Evolutionary conservation across 2,888 invertebrate genomes (phyloP).

Genomic region (Drosophila buzzatii): DNA sequence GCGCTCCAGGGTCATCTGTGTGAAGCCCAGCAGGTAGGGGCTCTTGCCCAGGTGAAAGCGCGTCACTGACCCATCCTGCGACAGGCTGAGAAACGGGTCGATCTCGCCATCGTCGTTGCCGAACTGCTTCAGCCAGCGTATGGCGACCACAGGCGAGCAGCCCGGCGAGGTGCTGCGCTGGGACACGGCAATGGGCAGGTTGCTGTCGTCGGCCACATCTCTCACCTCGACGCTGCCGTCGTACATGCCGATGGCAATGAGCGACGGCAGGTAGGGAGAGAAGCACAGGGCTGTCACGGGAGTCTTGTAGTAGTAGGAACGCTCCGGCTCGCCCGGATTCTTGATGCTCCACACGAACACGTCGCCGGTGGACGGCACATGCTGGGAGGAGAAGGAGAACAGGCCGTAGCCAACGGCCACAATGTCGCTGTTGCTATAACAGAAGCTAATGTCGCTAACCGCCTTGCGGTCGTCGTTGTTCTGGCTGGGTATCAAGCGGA

Average conservation of each 20-base stretch:
- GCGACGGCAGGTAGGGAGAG: slow-evolving; percentile 89
- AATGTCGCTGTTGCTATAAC: slow-evolving; percentile 88
- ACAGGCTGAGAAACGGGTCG: slow-evolving; percentile 87
- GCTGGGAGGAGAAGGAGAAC: slow-evolving; percentile 86
- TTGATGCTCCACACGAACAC: slow-evolving; percentile 93
- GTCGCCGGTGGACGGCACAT: slow-evolving; percentile 87
- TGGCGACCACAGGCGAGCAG: slow-evolving; percentile 89
- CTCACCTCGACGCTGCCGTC: slow-evolving; percentile 90
- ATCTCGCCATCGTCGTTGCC: slow-evolving; percentile 81
- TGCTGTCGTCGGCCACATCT: slow-evolving; percentile 88
- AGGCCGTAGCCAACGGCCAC: slow-evolving; percentile 92
- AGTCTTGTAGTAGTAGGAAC: slow-evolving; percentile 88
- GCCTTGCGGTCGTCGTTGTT: slow-evolving; percentile 84
- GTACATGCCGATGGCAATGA: slow-evolving; percentile 91
- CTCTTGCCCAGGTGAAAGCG: slow-evolving; percentile 87
- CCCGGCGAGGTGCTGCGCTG: slow-evolving; percentile 87
- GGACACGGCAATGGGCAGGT: slow-evolving; percentile 86
- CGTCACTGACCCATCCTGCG: slow-evolving; percentile 88
- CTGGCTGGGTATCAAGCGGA: slow-evolving; percentile 87
- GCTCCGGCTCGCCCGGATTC: slow-evolving; percentile 92
- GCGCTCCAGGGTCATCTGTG: slow-evolving; percentile 89
- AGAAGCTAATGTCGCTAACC: slow-evolving; percentile 89
- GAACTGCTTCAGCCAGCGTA: slow-evolving; percentile 87
- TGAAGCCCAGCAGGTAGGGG: slow-evolving; percentile 87
- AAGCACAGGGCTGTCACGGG: slow-evolving; percentile 90